phyloP scores from a whole-genome alignment of 2,797 vertebrate genomes.

The Enteromius mattozi region DNA sequence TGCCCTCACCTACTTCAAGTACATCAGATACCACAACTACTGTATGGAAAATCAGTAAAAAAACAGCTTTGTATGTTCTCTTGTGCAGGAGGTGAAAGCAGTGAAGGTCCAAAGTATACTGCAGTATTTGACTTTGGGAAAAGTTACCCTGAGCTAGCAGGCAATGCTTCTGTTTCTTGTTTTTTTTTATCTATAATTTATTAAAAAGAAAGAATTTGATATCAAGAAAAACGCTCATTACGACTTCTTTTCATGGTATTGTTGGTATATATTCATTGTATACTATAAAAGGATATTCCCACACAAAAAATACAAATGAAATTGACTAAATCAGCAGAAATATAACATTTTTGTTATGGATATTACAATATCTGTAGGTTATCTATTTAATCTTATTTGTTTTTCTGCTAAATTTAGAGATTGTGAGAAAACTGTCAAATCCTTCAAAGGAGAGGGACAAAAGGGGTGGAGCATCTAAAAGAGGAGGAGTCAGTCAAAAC shows the following conservation, averaged over 20 bases:
- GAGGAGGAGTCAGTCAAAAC: constrained; percentile 53
- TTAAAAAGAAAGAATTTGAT: not conserved
- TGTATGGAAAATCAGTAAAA: not conserved
- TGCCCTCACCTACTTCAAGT: not conserved
- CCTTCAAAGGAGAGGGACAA: constrained; percentile 63
- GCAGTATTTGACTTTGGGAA: constrained; percentile 69
- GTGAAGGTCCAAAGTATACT: constrained; percentile 67
- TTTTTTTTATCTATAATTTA: not conserved
- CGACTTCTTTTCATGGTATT: not conserved
- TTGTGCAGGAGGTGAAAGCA: constrained; percentile 63
- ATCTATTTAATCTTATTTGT: not conserved
- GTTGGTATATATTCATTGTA: not conserved
- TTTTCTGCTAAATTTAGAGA: constrained; percentile 61
- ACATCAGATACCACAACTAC: not conserved
- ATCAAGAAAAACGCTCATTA: not conserved
- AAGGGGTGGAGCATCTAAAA: constrained; percentile 52
- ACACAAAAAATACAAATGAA: not conserved
- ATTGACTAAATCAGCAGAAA: not conserved
- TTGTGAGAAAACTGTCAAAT: constrained; percentile 72
- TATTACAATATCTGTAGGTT: not conserved
- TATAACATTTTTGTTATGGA: not conserved
- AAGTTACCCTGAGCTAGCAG: constrained; percentile 72
- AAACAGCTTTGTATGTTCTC: not conserved
- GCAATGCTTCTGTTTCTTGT: constrained; percentile 56
- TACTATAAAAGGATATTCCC: not conserved